Base-by-base conservation (phyloP, 2,797 vertebrate genomes). In the Anniella stebbinsi region DNA sequence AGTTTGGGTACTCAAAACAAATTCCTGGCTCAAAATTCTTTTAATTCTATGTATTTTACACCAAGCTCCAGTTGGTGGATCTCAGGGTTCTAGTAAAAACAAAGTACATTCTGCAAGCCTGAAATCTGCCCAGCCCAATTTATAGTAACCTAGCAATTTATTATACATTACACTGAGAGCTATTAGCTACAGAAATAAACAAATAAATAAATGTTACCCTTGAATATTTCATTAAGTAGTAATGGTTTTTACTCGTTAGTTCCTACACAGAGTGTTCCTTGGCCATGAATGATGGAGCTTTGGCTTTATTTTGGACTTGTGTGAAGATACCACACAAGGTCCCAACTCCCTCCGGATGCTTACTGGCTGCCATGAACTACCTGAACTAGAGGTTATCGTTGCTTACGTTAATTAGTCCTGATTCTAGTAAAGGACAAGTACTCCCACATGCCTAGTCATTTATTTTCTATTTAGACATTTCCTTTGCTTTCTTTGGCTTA, bases 401-500 rank as follows among this genome's bases (percentile, higher is more conserved):
- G 91, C 93, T 92, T 94, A 94, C 93, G 92, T 96, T 95, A 93
- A 95, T 96, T 87, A 92, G 85, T 88, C 90, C 92, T n/a, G 91
- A 95, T 96, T 95, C 91, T 96, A 95, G 93, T 95, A 95, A 94
- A 91, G 93, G 92, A 95, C 93, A 94, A 94, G 93, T 94, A 93
- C 92, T 96, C 93, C 93, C 94, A 92, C 93, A 93, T 90, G 93
- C 89, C 88, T 92, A 84, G 91, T 95, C 93, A 95, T 78, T 96
- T 96, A 93, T 96, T 96, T 96, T 96, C 91, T 95, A n/a, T 92
- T 93, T 91, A 84, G 91, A 73, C 66, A 84, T 66, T 87, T 87
- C 90, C 93, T 93, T 76, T 96, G 94, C 95, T 96, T 96, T 94
- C 95, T 90, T 96, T 96, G 96, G 96, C 93, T 88, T 91, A 86